Percentiles rank a stretch among this genome's conserved stretches.
Evolutionary conservation across 1,140 invertebrate species (phyloP).

Genomic region (Whitmania pigra): DNA sequence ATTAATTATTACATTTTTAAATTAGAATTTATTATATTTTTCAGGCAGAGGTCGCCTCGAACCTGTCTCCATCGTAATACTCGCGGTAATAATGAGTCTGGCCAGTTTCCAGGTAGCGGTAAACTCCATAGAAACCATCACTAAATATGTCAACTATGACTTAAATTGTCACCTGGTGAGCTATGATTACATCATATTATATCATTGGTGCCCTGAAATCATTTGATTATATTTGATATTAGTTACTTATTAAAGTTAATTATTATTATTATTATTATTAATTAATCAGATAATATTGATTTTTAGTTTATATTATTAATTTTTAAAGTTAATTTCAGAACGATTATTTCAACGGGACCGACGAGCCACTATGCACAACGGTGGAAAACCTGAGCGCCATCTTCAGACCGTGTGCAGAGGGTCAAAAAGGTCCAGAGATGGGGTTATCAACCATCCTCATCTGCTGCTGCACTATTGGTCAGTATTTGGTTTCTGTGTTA

Average conservation of each 20-base stretch:
- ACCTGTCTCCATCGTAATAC: slow-evolving; percentile 33
- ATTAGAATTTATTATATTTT: too few species aligned
- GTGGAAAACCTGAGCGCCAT: neutral
- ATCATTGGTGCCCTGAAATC: too few species aligned
- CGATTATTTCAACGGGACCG: neutral
- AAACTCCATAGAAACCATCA: slow-evolving; percentile 5
- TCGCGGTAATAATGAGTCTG: slow-evolving; percentile 36
- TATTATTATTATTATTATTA: too few species aligned
- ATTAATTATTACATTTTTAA: too few species aligned
- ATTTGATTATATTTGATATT: neutral
- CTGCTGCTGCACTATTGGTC: slow-evolving; percentile 37
- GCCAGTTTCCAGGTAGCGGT: slow-evolving; percentile 35
- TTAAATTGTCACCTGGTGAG: neutral
- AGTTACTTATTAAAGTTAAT: neutral
- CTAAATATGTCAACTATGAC: slow-evolving; percentile 15
- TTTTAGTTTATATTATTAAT: neutral
- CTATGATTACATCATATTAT: too few species aligned
- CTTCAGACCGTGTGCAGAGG: neutral
- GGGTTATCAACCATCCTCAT: slow-evolving; percentile 37
- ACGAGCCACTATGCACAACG: neutral
- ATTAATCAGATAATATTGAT: neutral
- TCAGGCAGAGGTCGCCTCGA: slow-evolving; percentile 32
- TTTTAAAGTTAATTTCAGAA: neutral
- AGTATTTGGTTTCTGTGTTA: slow-evolving; percentile 10
- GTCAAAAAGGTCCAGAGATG: slow-evolving; percentile 10